Evolutionary conservation across 1,140 invertebrate species (phyloP).

Genomic region (Liolophura sinensis): DNA sequence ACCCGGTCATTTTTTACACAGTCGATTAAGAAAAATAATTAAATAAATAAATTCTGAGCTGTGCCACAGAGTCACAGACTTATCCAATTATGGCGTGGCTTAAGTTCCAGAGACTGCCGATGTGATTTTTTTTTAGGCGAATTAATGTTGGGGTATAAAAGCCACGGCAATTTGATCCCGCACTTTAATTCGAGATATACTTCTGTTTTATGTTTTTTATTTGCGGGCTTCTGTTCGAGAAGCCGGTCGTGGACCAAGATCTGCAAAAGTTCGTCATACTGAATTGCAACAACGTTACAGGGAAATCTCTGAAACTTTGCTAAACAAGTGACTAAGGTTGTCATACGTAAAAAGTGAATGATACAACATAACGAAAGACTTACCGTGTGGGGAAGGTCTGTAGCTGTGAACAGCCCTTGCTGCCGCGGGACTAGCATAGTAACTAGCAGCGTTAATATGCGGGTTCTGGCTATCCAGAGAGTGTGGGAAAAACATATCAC

Average conservation of each 20-base stretch:
- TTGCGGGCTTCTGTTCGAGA: too few relatives aligned
- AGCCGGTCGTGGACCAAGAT: background rate
- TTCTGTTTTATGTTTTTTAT: too few relatives aligned
- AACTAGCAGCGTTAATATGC: slow-evolving; percentile 25
- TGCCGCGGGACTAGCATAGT: slow-evolving; percentile 24
- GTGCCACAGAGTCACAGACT: too few relatives aligned
- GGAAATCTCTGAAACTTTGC: background rate
- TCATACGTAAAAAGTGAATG: background rate
- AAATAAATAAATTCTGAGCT: too few relatives aligned
- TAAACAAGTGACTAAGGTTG: background rate
- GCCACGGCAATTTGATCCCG: too few relatives aligned
- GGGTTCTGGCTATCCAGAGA: slow-evolving; percentile 29
- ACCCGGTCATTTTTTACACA: too few relatives aligned
- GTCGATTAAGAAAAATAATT: too few relatives aligned
- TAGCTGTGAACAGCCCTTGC: slow-evolving; percentile 32
- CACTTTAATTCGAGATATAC: too few relatives aligned
- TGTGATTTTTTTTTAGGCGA: too few relatives aligned
- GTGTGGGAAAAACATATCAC: slow-evolving; percentile 43
- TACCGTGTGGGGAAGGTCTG: slow-evolving; percentile 32
- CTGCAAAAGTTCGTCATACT: background rate
- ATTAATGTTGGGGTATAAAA: too few relatives aligned
- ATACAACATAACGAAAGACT: slow-evolving; percentile 10
- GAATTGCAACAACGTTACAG: background rate
- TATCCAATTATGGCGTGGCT: too few relatives aligned
- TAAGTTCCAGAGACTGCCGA: too few relatives aligned